These are phyloP conservation scores for Thymallus thymallus DNA, from an alignment of 2,113 vertebrate species.

Conservation along the genomic window DNA sequence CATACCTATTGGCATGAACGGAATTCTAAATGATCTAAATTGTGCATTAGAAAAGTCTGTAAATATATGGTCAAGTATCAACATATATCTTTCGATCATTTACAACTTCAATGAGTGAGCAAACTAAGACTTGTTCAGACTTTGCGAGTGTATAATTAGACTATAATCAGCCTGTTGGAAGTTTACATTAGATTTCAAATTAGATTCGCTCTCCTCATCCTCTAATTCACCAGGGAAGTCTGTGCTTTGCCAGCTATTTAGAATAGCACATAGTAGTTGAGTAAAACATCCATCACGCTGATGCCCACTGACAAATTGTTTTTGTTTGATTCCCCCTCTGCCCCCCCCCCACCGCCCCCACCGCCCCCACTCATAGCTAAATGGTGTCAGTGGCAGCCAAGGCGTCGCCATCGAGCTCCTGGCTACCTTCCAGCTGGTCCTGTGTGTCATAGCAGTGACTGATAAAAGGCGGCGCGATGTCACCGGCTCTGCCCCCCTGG, in stretches of 20 bases:
- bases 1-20: background rate
- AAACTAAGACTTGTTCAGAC: background rate
- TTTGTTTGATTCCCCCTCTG: conserved; percentile 33
- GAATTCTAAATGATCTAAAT: background rate
- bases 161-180: too few species aligned
- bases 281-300: conserved; percentile 32
- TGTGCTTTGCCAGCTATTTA: conserved; percentile 17
- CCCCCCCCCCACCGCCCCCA: background rate
- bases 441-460: conserved; percentile 79
- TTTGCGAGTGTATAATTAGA: too few species aligned
- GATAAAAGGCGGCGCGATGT: conserved; percentile 76
- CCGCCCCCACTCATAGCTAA: conserved; percentile 48
- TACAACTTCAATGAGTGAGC: conserved; percentile 11
- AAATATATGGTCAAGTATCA: background rate
- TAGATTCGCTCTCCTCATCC: too few species aligned
- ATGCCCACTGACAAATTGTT: conserved; percentile 41
- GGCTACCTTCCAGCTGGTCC: conserved; percentile 80
- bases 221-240: background rate
- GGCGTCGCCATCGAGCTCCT: conserved; percentile 80
- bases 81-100: conserved; percentile 15
- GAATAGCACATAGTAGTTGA: conserved; percentile 20
- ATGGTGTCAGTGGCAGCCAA: conserved; percentile 69
- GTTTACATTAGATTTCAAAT: too few species aligned
- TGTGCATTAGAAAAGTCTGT: background rate
- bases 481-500: conserved; percentile 70